Base-by-base conservation (phyloP, 1,140 invertebrate genomes). In the Neoseiulus cucumeris region DNA sequence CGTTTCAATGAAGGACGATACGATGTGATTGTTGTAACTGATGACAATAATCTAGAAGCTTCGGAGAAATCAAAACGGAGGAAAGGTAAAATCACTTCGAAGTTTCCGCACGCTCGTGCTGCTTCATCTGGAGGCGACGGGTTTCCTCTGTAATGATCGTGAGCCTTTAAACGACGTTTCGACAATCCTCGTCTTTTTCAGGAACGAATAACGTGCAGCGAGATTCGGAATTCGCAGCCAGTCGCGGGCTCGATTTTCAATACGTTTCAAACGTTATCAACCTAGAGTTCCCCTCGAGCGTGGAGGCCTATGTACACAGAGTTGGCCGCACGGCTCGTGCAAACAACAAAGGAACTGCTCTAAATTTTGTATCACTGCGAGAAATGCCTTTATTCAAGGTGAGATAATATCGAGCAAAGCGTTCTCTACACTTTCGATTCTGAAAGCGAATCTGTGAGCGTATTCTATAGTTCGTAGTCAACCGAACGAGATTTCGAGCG, bases 191-290 rank as follows among this genome's bases (percentile, higher is more conserved):
- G 9, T 39, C 9, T 39, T 39, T 39, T 9, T 39, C 33, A 42
- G 64, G 28, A 5, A 69, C 69, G 42, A 72, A 82, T 14, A 87
- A 85, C 75, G 77, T 84, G 0, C 85, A 82, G 68, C 85, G 83
- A 71, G 93, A 98, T 74, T 86, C 85, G 73, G 94, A 98, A 76
- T 93, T 89, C 41, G 91, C 93, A 20, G 87, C 96, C 2, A 86
- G 92, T 0, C 80, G 95, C 66, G 94, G 94, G 25, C 95, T 98
- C 68, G 95, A 98, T 77, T 98, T 98, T 75, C 91, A 97, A 72
- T 89, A 85, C 76, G 92, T 98, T 0, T 85, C 91, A 0, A 97
- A 97, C 79, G 89, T 98, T 0, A 87, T 98, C 42, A 98, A 98
- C 76, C 98, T 98, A 78, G 95, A 98, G 75, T 97, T 97, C 76